phyloP scores from a whole-genome alignment of 64 coral and sea anemone species.

The Cladopsammia gracilis region DNA sequence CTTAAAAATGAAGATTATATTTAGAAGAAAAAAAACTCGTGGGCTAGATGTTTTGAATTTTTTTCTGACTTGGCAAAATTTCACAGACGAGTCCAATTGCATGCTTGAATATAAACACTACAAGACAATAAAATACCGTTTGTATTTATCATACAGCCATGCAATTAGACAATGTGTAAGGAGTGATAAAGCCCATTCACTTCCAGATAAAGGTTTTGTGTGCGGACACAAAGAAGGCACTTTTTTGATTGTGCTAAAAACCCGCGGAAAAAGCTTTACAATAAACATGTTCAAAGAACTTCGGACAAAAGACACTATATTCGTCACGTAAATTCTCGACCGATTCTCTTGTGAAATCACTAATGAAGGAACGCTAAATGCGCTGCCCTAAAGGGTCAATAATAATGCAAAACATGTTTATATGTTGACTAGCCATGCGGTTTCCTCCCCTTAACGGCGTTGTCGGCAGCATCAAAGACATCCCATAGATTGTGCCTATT shows the following conservation, averaged over 20 bases:
- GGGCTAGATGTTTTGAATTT: not conserved
- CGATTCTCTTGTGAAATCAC: not conserved
- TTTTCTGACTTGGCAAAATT: not conserved
- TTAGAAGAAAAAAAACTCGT: not conserved
- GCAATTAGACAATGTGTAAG: conserved; percentile 29
- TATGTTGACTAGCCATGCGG: no score
- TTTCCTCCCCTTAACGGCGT: not conserved
- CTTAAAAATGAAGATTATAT: not conserved
- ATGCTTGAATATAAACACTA: not conserved
- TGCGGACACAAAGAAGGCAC: not conserved
- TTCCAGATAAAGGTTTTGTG: not conserved
- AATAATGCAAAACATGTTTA: not conserved
- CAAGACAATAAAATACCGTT: not conserved
- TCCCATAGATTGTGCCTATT: not conserved
- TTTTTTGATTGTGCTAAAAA: not conserved
- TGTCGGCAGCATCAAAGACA: conserved; percentile 20
- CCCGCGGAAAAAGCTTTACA: conserved; percentile 7
- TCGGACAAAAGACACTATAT: not conserved
- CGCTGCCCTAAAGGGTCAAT: not conserved
- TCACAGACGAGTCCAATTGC: not conserved
- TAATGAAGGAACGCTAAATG: not conserved
- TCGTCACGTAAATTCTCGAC: conserved; percentile 1
- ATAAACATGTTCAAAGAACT: conserved; percentile 2
- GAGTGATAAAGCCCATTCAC: conserved; percentile 5
- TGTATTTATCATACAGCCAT: not conserved